Conservation (phyloP, 37 sponge, comb jelly and placozoan species). For the Oopsacas minuta region DNA sequence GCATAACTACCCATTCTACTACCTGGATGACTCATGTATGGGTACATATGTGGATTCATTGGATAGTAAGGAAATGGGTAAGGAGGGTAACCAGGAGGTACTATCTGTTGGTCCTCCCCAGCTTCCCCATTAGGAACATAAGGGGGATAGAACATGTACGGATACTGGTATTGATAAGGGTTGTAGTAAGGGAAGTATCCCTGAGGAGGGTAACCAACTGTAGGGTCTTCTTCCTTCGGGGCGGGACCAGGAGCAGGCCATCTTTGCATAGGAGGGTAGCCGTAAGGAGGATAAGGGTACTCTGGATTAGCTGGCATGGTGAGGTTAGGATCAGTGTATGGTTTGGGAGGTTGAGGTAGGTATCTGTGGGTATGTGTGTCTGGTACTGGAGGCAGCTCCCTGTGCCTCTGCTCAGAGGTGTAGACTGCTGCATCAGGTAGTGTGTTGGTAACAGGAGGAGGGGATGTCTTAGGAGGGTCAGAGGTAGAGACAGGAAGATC, state of each 20-base stretch:
- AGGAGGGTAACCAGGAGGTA: neutral
- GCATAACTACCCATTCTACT: neutral
- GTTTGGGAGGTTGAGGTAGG: neutral
- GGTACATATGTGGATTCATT: neutral
- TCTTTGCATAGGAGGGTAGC: neutral
- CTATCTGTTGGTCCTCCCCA: neutral
- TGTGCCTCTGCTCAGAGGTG: neutral
- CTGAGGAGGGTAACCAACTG: neutral
- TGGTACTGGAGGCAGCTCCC: neutral
- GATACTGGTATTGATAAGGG: neutral
- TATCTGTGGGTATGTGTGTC: neutral
- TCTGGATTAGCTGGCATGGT: neutral
- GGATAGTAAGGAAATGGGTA: neutral
- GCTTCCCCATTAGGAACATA: neutral
- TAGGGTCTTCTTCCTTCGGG: neutral
- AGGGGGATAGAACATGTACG: slow-evolving; percentile 6
- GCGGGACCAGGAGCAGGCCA: neutral
- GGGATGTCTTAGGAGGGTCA: neutral
- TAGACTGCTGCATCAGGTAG: neutral
- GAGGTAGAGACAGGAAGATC: neutral
- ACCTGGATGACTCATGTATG: neutral
- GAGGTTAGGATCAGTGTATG: slow-evolving; percentile 1
- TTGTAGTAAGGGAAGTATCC: neutral
- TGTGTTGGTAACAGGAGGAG: neutral
- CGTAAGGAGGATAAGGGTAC: neutral